A percentile compares a stretch with the other conserved stretches of the same genome.
Conservation (phyloP, 2,888 invertebrate genomes). For the Ptilodon capucinus region DNA sequence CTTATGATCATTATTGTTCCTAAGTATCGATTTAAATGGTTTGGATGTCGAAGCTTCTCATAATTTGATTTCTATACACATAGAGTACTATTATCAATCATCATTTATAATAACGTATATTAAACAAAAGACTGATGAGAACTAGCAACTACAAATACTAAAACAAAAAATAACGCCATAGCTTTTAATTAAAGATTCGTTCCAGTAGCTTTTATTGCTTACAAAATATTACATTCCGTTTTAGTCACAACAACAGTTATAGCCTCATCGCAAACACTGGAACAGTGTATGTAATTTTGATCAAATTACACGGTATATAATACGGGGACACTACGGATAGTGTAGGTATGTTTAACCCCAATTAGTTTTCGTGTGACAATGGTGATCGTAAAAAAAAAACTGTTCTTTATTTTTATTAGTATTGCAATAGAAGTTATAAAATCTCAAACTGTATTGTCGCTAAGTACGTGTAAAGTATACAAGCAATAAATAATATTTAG, state of each 20-base stretch:
- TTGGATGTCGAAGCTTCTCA: no score
- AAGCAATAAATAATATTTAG: constrained; percentile 58
- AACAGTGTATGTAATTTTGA: constrained; percentile 10
- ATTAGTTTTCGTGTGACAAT: no score
- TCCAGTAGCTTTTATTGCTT: constrained; percentile 36
- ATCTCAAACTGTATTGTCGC: background rate
- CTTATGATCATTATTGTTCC: constrained; percentile 7
- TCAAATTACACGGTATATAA: background rate
- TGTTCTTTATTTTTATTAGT: no score
- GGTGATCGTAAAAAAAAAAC: no score
- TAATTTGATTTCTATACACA: constrained; percentile 10
- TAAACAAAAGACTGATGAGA: constrained; percentile 4
- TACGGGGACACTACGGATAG: background rate
- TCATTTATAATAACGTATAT: background rate
- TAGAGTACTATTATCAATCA: background rate
- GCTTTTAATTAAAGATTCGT: constrained; percentile 40
- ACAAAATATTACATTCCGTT: constrained; percentile 22
- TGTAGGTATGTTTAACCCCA: background rate
- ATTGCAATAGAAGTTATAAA: no score
- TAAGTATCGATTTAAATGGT: no score
- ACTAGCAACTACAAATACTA: constrained; percentile 13
- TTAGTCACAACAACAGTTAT: constrained; percentile 29
- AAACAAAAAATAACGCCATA: constrained; percentile 29
- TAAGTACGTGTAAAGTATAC: constrained; percentile 30
- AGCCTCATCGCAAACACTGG: constrained; percentile 7